A percentile compares a stretch with the other conserved stretches of the same genome.
phyloP scores from a whole-genome alignment of 1,140 invertebrate species.

The Drosophila gunungcola region DNA sequence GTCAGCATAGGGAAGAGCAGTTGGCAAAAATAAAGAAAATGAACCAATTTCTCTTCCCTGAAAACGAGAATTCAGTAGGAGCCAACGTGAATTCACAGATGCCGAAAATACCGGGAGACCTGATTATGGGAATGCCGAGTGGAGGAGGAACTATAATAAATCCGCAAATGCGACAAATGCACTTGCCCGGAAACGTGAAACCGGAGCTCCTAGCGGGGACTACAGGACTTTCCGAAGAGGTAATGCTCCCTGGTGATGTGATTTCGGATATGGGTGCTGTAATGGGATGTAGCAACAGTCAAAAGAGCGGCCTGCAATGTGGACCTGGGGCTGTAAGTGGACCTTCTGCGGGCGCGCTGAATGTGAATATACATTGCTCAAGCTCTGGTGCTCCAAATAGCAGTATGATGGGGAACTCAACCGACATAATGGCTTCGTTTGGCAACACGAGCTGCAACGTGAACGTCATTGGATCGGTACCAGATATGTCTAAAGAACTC shows the following conservation, averaged over 20 bases:
- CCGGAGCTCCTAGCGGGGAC: conserved; percentile 34
- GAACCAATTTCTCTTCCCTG: conserved; percentile 95
- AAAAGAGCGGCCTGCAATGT: conserved; percentile 46
- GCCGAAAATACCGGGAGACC: conserved; percentile 26
- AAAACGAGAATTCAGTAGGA: conserved; percentile 84
- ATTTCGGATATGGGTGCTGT: conserved; percentile 60
- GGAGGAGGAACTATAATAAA: conserved; percentile 40
- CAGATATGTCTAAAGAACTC: conserved; percentile 38
- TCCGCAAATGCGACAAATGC: conserved; percentile 55
- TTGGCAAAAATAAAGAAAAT: conserved; percentile 96
- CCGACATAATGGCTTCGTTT: conserved; percentile 50
- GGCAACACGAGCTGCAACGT: conserved; percentile 47
- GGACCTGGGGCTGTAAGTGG: conserved; percentile 18
- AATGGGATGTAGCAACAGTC: conserved; percentile 51
- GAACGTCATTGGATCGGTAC: conserved; percentile 11
- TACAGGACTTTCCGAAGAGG: conserved; percentile 46
- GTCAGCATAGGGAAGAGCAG: conserved; percentile 96
- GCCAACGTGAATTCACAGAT: conserved; percentile 18
- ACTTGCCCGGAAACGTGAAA: conserved; percentile 32
- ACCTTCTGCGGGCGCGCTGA: conserved; percentile 14
- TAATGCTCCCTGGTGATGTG: conserved; percentile 49
- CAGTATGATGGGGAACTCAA: conserved; percentile 51
- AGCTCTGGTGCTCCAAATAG: conserved; percentile 21
- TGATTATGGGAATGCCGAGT: conserved; percentile 56
- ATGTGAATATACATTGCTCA: conserved; percentile 32